Conservation (phyloP, 2,113 vertebrate genomes). For the Periophthalmodon schlosseri region DNA sequence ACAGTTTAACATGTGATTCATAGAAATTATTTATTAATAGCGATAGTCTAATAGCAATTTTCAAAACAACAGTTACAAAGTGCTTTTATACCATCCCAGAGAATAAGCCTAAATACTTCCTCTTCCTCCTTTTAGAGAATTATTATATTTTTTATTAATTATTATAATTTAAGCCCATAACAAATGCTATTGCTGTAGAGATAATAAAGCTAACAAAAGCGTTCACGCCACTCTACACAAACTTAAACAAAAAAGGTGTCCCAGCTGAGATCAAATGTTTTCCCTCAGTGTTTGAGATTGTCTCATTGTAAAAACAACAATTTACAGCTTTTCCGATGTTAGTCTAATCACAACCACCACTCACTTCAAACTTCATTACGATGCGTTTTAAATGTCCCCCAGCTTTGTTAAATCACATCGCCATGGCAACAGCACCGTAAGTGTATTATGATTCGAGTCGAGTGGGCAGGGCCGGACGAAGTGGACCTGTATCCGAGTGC, state of each 20-base stretch:
- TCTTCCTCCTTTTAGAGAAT: no score
- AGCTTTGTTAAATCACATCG: not conserved
- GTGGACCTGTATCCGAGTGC: constrained; percentile 37
- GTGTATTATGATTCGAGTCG: constrained; percentile 2
- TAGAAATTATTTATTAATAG: no score
- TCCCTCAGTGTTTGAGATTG: not conserved
- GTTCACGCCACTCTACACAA: not conserved
- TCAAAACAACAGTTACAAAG: no score
- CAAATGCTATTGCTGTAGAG: no score
- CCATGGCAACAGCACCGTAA: not conserved
- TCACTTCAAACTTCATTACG: not conserved
- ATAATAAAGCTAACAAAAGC: not conserved
- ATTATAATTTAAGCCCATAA: no score
- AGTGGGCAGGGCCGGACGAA: constrained; percentile 12
- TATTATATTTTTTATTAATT: no score
- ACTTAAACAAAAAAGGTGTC: not conserved
- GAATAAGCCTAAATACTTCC: no score
- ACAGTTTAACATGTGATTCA: no score
- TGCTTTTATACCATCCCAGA: no score
- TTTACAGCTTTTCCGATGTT: not conserved
- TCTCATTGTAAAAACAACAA: constrained; percentile 6
- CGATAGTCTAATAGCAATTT: no score
- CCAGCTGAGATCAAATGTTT: not conserved
- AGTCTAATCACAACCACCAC: not conserved
- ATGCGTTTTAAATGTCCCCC: not conserved